Percentiles rank a stretch among this genome's conserved stretches.
These are phyloP conservation scores for Esox lucius DNA, from an alignment of 2,797 vertebrate species.

Conservation along the genomic window DNA sequence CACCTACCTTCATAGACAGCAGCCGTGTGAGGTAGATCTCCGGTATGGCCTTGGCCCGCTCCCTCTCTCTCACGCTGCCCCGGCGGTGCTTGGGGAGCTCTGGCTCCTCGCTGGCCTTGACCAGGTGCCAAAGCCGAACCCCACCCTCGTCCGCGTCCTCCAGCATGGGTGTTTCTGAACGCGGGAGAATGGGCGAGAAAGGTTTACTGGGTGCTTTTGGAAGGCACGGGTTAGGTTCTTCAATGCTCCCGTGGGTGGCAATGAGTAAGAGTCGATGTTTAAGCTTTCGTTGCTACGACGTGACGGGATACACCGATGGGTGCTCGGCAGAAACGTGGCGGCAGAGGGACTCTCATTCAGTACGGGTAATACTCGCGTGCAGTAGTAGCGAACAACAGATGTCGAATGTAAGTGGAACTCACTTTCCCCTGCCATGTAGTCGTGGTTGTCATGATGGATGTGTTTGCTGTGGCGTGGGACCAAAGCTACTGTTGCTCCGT, in stretches of 20 bases:
- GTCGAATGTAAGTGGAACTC: slow-evolving; percentile 61
- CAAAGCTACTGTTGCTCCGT: slow-evolving; percentile 91
- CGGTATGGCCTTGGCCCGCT: slow-evolving; percentile 94
- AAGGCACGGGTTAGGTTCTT: no score
- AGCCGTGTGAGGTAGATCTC: slow-evolving; percentile 98
- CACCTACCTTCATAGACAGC: slow-evolving; percentile 94
- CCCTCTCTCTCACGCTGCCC: slow-evolving; percentile 90
- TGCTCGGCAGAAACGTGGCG: no score
- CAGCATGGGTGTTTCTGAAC: slow-evolving; percentile 93
- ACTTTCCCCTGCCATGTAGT: slow-evolving; percentile 96
- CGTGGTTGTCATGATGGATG: slow-evolving; percentile 92
- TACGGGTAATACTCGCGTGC: background rate
- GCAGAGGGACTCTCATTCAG: background rate
- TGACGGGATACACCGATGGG: background rate
- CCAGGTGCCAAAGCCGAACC: slow-evolving; percentile 93
- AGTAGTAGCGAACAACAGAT: background rate
- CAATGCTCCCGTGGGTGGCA: no score
- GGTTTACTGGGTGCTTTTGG: no score
- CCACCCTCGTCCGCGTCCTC: slow-evolving; percentile 97
- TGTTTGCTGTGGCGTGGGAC: slow-evolving; percentile 94
- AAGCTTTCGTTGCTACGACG: background rate
- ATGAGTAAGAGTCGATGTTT: no score
- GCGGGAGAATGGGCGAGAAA: background rate
- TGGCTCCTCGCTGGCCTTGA: slow-evolving; percentile 94
- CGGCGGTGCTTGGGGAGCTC: slow-evolving; percentile 92